Base-by-base conservation (phyloP, 2,113 vertebrate species). In the Oryzias woworae region DNA sequence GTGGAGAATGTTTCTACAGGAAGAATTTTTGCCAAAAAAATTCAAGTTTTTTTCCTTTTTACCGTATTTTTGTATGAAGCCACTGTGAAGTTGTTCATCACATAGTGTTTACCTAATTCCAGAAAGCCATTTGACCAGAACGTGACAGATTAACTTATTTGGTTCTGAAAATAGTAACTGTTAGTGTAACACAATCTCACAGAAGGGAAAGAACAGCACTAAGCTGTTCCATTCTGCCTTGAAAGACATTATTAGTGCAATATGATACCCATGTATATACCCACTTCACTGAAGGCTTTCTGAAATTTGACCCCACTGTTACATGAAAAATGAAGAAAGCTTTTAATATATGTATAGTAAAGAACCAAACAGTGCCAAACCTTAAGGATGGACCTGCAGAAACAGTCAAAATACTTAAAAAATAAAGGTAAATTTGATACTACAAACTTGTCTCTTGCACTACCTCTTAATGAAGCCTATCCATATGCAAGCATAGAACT, bases 1-100 rank as follows among this genome's bases (percentile, higher is more conserved):
- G 0, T 28, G 53, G 18, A 23, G 16, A 0, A 46, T 62, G 41
- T 14, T 23, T 4, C 20, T 14, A 17, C 24, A 14, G 57, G 20
- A 26, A 14, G 16, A 17, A 16, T 45, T 55, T 14, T 14, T 58
- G 15, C 2, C 3, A 48, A 8, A 18, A 46, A 2, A 55, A n/a
- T 26, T 4, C 31, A 55, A 53, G 7, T 54, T 51, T 10, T 7
- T 17, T n/a, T 20, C 24, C 14, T 45, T 53, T 58, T 13, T 23
- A 58, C 26, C 14, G 16, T 61, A 1, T 26, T 20, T 53, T 1
- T 49, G 7, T 64, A 66, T 53, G 10, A 17, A 66, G 49, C 75
- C 76, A 75, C 62, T 78, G 81, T 84, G 79, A 91, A 87, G 75
- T 83, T 80, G 72, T 73, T 71, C 71, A 72, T 46, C 23, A 49